A percentile compares a stretch with the other conserved stretches of the same genome.
These are phyloP conservation scores for Lordiphosa collinella DNA, from an alignment of 1,140 invertebrate genomes.

Conservation along the genomic window DNA sequence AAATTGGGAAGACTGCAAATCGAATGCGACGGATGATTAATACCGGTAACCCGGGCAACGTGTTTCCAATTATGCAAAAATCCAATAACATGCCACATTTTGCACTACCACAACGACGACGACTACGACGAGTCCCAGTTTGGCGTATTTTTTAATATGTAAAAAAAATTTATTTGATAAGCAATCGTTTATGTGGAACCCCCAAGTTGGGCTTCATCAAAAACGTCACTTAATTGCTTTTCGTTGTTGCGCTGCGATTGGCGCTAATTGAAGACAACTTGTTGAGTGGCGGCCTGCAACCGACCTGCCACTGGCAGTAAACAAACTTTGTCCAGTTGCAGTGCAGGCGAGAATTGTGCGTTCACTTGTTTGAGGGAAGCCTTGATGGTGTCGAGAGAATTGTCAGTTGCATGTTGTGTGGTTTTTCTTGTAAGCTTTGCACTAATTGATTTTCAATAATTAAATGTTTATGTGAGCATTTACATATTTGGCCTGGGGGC, in stretches of 20 bases:
- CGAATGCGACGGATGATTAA: conserved; percentile 26
- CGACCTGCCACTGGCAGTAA: conserved; percentile 30
- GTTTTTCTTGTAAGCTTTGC: conserved; percentile 36
- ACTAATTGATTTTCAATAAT: conserved; percentile 62
- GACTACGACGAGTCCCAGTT: conserved; percentile 6
- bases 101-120: conserved; percentile 5
- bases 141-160: conserved; percentile 39
- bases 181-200: conserved; percentile 12
- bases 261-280: conserved; percentile 74
- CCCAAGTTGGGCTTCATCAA: conserved; percentile 25
- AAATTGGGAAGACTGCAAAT: conserved; percentile 23
- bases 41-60: conserved; percentile 20
- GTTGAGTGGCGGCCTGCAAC: conserved; percentile 23
- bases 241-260: conserved; percentile 67
- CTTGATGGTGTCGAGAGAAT: conserved; percentile 29
- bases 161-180: conserved; percentile 34
- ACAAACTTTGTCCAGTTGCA: conserved; percentile 31
- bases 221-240: conserved; percentile 69
- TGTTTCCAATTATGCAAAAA: conserved; percentile 46
- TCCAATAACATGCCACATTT: conserved; percentile 22
- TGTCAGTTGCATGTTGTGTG: conserved; percentile 35
- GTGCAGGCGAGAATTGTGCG: conserved; percentile 38
- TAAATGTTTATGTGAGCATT: conserved; percentile 29
- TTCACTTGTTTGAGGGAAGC: conserved; percentile 3
- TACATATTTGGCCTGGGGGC: conserved; percentile 12